Percentiles rank a stretch among this genome's conserved stretches.
Conservation (phyloP, 2,113 vertebrate species). For the Thomomys bottae region DNA sequence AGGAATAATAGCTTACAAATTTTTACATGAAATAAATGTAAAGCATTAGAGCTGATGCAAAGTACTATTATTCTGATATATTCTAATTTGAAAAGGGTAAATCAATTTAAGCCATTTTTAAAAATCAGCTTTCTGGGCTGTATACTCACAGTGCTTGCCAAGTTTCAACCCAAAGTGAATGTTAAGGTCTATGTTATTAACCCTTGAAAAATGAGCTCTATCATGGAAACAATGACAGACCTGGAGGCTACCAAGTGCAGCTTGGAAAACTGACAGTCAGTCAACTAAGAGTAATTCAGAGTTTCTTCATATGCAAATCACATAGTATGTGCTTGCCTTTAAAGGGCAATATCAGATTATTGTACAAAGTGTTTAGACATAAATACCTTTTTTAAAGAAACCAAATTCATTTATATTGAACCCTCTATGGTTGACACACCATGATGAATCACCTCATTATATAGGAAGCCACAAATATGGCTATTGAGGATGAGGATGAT, state of each 20-base stretch:
- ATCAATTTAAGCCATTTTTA: constrained; percentile 81
- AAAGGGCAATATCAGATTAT: constrained; percentile 78
- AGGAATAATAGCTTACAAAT: constrained; percentile 53
- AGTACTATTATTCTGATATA: constrained; percentile 65
- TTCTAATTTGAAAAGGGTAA: constrained; percentile 78
- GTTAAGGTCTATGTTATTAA: constrained; percentile 71
- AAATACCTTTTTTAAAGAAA: constrained; percentile 74
- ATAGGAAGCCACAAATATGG: constrained; percentile 70
- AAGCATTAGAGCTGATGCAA: constrained; percentile 62
- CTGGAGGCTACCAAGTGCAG: constrained; percentile 65
- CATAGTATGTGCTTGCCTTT: constrained; percentile 68
- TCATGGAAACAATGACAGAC: constrained; percentile 71
- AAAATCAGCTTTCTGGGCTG: constrained; percentile 66
- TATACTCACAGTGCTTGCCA: constrained; percentile 65
- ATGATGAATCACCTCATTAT: constrained; percentile 82
- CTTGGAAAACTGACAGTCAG: constrained; percentile 73
- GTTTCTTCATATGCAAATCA: constrained; percentile 82
- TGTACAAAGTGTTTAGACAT: constrained; percentile 77
- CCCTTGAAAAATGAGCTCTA: constrained; percentile 71
- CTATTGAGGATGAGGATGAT: constrained; percentile 70
- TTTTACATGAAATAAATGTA: constrained; percentile 64
- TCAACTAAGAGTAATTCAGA: constrained; percentile 77
- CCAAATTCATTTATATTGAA: constrained; percentile 73
- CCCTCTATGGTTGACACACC: constrained; percentile 71
- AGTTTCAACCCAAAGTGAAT: constrained; percentile 72